phyloP scores from a whole-genome alignment of 2,113 vertebrate species.

The Narcine bancroftii region DNA sequence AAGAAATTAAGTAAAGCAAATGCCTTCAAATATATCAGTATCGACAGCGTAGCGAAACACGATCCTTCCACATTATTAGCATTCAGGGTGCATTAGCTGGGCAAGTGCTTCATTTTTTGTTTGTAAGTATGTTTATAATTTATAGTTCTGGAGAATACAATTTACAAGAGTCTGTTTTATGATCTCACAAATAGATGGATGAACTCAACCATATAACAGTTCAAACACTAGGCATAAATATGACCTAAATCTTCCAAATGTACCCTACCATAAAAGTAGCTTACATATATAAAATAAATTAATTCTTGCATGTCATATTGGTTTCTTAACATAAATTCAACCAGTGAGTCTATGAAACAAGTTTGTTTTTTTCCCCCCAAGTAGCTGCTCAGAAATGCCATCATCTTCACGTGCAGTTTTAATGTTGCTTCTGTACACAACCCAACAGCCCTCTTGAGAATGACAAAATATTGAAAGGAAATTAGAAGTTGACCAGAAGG shows the following conservation, averaged over 20 bases:
- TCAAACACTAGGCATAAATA: slow-evolving; percentile 96
- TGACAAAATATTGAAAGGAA: not conserved
- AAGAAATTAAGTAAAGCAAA: slow-evolving; percentile 27
- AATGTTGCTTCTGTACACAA: not conserved
- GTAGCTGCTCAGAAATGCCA: not conserved
- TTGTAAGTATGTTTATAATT: slow-evolving; percentile 99
- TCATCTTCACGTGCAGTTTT: not conserved
- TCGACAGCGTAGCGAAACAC: not conserved
- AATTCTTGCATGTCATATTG: slow-evolving; percentile 92
- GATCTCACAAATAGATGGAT: slow-evolving; percentile 99
- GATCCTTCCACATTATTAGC: slow-evolving; percentile 75
- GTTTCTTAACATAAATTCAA: slow-evolving; percentile 98
- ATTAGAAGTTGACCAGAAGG: not conserved
- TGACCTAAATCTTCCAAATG: slow-evolving; percentile 98
- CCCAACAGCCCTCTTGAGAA: not conserved
- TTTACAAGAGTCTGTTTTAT: slow-evolving; percentile 99
- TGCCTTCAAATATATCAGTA: slow-evolving; percentile 23
- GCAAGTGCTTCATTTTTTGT: slow-evolving; percentile 93
- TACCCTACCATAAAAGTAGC: slow-evolving; percentile 90
- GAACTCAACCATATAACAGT: slow-evolving; percentile 99
- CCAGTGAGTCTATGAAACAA: slow-evolving; percentile 54
- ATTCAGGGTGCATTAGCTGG: slow-evolving; percentile 79
- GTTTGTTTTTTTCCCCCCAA: not conserved
- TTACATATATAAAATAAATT: slow-evolving; percentile 98
- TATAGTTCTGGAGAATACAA: slow-evolving; percentile 98